Base-by-base conservation (phyloP, 92 coral and sea anemone species). In the Bergia sp. region DNA sequence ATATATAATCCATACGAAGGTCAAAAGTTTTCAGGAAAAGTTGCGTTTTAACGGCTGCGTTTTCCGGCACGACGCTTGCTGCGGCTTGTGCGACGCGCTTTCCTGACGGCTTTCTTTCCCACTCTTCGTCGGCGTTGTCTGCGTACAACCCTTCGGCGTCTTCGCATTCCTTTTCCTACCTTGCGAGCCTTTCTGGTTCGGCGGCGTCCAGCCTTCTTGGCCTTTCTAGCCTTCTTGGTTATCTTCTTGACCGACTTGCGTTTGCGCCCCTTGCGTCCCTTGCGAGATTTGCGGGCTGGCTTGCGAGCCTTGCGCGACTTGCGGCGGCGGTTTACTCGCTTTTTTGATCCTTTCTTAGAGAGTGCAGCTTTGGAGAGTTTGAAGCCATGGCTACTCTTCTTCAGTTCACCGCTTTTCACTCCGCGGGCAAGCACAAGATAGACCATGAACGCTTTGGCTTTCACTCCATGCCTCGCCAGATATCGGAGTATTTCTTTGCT, bases 401-500 rank as follows among this genome's bases (percentile, higher is more conserved):
- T 69, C 12, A 84, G 66, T 41, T 84, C 87, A 43, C 87, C 87
- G 65, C 87, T 71, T 84, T 84, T 84, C 67, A 84, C 87, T 37
- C 87, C 87, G 50, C 87, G 87, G 65, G 87, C 87, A 38, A 84
- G 87, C 43, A 84, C 87, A 20, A 84, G 87, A 47, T 84, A 84
- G 23, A 84, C 77, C 61, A 84, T 44, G 50, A 71, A 71, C 5
- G 78, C 78, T 37, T 84, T 84, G 44, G 78, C 87, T 71, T 47
- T 84, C 1, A 69, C 77, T 4, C 87, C 87, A 15, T 72, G 29
- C 2, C 87, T 69, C 38, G 23, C n/a, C 15, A 84, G 87, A 45
- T 84, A 84, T 6, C 67, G 40, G 29, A 84, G 87, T 44, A 84
- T 84, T 69, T 71, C 87, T 84, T 84, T 84, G 87, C 87, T 84